Base-by-base conservation (phyloP, 2,113 vertebrate genomes). In the Oceanites oceanicus region DNA sequence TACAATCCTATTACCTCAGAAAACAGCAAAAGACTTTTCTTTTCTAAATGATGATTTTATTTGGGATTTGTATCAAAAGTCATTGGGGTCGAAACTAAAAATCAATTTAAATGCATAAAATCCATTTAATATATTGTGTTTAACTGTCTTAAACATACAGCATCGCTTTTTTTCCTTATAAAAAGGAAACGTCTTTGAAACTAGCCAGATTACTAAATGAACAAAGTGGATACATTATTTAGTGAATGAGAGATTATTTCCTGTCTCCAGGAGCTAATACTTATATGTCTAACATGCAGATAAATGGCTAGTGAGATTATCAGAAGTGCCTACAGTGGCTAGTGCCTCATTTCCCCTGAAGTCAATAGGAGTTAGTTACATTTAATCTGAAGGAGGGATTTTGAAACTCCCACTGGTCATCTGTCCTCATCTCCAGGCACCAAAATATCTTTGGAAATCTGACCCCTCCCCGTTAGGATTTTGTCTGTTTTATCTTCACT, bases 241-340 rank as follows among this genome's bases (percentile, higher is more conserved):
- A 72, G 52, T 45, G 77, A 96, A 70, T 23, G 52, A 76, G 52
- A 87, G 67, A 82, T 68, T 75, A 72, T 63, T 82, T 93, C 26
- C 45, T 81, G 40, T 52, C 40, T 87, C 30, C 20, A 25, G 30
- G 30, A 95, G 19, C 49, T 94, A 68, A 87, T 72, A 91, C 21
- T 61, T 82, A 68, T 36, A 49, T 73, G 36, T 85, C 45, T 71
- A 91, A 85, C 44, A 82, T 45, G 70, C 66, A 90, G 44, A 53
- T 85, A 95, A 91, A 91, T 79, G 49, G 74, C 73, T 79, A 90
- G 34, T 68, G 80, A 91, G 79, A 92, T 87, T 91, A 94, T 63
- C 3, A 7, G 66, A 95, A 85, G 44, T 78, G 49, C 44, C 65
- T 95, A 2, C 13, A 83, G 61, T 42, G 65, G n/a, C 70, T 94